Conservation (phyloP, 2,888 invertebrate genomes). For the Candidula unifasciata region DNA sequence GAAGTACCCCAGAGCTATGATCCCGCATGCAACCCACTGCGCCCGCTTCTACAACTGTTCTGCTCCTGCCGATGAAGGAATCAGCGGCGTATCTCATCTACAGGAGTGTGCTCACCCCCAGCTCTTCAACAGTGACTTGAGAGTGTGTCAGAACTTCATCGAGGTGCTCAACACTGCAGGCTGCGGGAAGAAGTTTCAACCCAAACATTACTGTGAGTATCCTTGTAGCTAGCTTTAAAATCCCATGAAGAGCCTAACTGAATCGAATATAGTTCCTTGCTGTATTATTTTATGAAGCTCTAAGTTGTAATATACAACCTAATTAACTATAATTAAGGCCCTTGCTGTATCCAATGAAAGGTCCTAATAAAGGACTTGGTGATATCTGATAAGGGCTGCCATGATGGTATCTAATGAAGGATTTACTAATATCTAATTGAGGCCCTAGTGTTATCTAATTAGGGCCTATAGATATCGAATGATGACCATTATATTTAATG, state of each 20-base stretch:
- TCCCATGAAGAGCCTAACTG: no score
- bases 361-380: background rate
- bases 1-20: conserved; percentile 58
- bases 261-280: no score
- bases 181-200: conserved; percentile 43
- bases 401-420: no score
- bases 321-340: no score
- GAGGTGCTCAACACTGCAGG: conserved; percentile 51
- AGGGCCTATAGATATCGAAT: no score
- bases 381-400: no score
- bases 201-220: conserved; percentile 49
- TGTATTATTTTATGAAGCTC: no score
- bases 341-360: no score
- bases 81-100: conserved; percentile 1
- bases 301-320: no score
- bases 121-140: conserved; percentile 60
- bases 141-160: conserved; percentile 61
- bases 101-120: conserved; percentile 64
- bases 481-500: no score
- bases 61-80: background rate
- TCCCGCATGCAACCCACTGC: conserved; percentile 64
- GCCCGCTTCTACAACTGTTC: conserved; percentile 67
- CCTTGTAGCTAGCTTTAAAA: background rate
- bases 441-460: no score
- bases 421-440: no score